Percentiles rank a stretch among this genome's conserved stretches.
Evolutionary conservation across 1,140 invertebrate species (phyloP).

Genomic region (Alviniconcha marisindica): DNA sequence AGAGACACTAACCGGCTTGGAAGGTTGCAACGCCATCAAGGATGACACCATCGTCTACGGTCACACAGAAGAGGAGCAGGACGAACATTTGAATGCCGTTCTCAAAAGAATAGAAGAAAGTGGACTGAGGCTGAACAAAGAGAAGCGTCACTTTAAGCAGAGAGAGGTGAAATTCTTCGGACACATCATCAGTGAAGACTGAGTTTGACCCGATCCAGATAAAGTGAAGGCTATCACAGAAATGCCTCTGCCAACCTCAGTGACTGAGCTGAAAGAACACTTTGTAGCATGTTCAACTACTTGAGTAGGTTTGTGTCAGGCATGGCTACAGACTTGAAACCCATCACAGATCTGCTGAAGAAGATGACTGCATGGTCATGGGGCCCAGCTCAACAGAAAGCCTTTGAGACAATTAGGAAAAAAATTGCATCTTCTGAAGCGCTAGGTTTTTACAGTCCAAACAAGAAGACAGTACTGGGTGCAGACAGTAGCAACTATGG

Average conservation of each 20-base stretch:
- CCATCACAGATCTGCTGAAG: slow-evolving; percentile 41
- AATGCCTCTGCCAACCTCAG: slow-evolving; percentile 61
- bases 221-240: slow-evolving; percentile 60
- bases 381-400: slow-evolving; percentile 34
- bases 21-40: slow-evolving; percentile 41
- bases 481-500: slow-evolving; percentile 54
- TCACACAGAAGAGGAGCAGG: slow-evolving; percentile 51
- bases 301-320: slow-evolving; percentile 40
- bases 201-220: slow-evolving; percentile 62
- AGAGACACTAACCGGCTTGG: slow-evolving; percentile 42
- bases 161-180: slow-evolving; percentile 39
- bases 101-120: slow-evolving; percentile 53
- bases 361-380: slow-evolving; percentile 41
- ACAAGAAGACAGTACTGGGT: slow-evolving; percentile 41
- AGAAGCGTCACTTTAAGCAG: slow-evolving; percentile 70
- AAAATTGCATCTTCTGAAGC: slow-evolving; percentile 33
- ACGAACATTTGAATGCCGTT: slow-evolving; percentile 49
- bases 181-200: slow-evolving; percentile 14
- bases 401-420: slow-evolving; percentile 43
- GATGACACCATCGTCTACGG: slow-evolving; percentile 64
- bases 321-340: slow-evolving; percentile 40
- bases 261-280: neutral
- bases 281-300: slow-evolving; percentile 44
- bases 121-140: slow-evolving; percentile 64
- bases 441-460: slow-evolving; percentile 44